Conservation (phyloP, 2,113 vertebrate species). For the Erinaceus europaeus region DNA sequence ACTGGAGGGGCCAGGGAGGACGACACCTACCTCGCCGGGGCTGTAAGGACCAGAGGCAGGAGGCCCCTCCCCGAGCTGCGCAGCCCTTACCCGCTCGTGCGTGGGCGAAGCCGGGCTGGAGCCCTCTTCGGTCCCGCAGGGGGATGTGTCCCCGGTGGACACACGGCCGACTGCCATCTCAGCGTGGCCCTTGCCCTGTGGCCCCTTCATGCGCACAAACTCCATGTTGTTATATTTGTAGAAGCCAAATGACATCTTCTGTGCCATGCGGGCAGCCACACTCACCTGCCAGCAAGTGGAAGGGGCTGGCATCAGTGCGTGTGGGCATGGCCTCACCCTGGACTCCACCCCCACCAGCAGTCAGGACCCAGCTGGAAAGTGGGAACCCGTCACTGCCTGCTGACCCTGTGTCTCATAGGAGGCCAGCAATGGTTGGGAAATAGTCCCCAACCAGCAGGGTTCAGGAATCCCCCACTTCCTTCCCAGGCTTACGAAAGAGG, state of each 20-base stretch:
- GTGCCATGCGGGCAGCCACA: constrained; percentile 98
- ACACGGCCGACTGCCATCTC: constrained; percentile 98
- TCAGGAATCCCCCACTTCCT: no score
- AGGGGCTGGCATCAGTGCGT: constrained; percentile 91
- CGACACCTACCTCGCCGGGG: no score
- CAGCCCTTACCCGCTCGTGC: constrained; percentile 90
- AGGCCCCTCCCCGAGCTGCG: neutral
- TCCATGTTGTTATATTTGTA: constrained; percentile 99
- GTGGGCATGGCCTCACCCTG: neutral
- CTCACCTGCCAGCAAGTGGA: constrained; percentile 89
- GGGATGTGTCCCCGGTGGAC: constrained; percentile 95
- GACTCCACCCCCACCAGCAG: accelerated
- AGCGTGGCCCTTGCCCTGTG: constrained; percentile 97
- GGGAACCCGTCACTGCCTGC: no score
- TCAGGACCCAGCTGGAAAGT: no score
- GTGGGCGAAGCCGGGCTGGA: constrained; percentile 91
- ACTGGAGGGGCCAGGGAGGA: no score
- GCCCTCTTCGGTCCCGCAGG: constrained; percentile 93
- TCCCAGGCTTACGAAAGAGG: no score
- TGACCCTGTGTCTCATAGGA: no score
- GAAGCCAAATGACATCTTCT: constrained; percentile 98
- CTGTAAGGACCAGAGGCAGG: neutral
- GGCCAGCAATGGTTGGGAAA: no score
- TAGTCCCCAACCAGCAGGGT: no score
- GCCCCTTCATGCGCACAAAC: constrained; percentile 99